Evolutionary conservation across 1,140 invertebrate species (phyloP), one percentile per base, ranked within the genome.

Genomic region (Drosophila subobscura): DNA sequence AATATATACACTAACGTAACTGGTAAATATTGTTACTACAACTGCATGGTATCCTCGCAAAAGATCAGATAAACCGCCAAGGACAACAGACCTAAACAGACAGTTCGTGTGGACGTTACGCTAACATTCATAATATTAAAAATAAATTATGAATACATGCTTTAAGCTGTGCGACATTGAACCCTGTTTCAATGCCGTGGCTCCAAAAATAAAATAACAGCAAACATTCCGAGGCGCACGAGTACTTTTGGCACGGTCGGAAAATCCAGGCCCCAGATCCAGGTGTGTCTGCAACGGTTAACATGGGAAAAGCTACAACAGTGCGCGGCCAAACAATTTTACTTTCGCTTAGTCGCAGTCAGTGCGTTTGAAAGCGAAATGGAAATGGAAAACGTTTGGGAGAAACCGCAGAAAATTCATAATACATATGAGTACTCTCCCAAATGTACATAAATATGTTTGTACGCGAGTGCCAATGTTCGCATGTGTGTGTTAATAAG

Each of bases 301-400:
- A 41, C 47, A 20, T 33, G 7, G 27, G 16, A 37, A 70, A 53
- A 45, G 33, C 23, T 56, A 54, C 27, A 51, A 20, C 22, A 57
- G 45, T 57, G 50, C 40, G 56, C 33, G 22, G 23, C 20, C 57
- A 46, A 55, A 45, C 33, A 37, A 66, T 57, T 68, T 72, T 53
- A 85, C 80, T 85, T 85, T 85, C 80, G 58, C 52, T 46, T 7
- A 20, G 63, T 67, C 22, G 63, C 53, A 73, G 63, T 77, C 56
- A 77, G 52, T 80, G 64, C 60, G 55, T 50, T 66, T 29, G 77
- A 85, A 86, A 85, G 77, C 70, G 81, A 85, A 85, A 86, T 81
- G 67, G 81, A 85, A 85, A 81, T 81, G 67, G 77, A 78, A 78
- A 72, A 44, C 52, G 56, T 37, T 59, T 33, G 29, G 29, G 29